Evolutionary conservation across 2,113 vertebrate genomes (phyloP).

Genomic region (Apistogramma diplotaenia): DNA sequence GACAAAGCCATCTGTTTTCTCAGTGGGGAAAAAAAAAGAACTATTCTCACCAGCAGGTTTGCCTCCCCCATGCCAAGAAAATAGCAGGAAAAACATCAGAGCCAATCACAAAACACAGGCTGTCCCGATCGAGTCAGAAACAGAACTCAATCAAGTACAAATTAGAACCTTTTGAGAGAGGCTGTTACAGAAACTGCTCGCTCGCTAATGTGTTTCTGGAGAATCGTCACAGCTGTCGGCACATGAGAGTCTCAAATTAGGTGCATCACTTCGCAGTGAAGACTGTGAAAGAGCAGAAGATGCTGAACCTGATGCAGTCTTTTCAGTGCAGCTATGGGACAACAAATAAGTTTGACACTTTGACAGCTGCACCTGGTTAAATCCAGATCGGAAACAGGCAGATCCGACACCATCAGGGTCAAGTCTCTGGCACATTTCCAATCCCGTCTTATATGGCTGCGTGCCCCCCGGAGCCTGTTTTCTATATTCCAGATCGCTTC

Average conservation of each 20-base stretch:
- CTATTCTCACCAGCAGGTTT: background rate
- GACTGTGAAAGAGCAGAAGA: background rate
- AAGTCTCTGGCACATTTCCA: slow-evolving; percentile 9
- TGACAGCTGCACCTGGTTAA: background rate
- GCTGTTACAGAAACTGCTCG: background rate
- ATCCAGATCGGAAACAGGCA: background rate
- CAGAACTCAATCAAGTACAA: background rate
- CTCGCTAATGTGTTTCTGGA: background rate
- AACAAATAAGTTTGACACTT: background rate
- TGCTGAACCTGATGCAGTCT: background rate
- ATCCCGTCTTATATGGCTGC: background rate
- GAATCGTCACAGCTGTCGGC: background rate
- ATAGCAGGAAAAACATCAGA: background rate
- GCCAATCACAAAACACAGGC: background rate
- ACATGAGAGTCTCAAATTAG: background rate
- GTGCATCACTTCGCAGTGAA: background rate
- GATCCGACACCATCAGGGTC: background rate
- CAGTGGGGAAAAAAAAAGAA: background rate
- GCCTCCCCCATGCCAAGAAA: background rate
- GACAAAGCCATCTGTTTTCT: background rate
- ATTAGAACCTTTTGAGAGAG: background rate
- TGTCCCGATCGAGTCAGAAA: background rate
- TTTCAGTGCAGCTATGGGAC: background rate
- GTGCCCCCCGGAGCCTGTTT: slow-evolving; percentile 56
- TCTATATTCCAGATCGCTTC: slow-evolving; percentile 69